Evolutionary conservation across 2,113 vertebrate species (phyloP).

Genomic region (Chlamydotis undulata): DNA sequence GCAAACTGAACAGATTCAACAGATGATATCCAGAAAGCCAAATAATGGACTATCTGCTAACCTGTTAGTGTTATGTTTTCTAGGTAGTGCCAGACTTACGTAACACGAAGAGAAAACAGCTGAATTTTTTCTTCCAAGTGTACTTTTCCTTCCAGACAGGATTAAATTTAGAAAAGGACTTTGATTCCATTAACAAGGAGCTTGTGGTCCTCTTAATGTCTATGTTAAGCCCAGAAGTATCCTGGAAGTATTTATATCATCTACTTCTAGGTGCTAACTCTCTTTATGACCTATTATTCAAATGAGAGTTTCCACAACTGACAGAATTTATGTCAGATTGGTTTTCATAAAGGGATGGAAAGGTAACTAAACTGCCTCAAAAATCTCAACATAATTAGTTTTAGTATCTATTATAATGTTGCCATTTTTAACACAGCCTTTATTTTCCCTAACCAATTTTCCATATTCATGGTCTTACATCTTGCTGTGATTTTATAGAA

Average conservation of each 20-base stretch:
- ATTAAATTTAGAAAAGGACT: not conserved
- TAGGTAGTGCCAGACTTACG: not conserved
- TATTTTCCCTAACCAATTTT: conserved; percentile 37
- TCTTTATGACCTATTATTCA: not conserved
- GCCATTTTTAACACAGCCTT: not conserved
- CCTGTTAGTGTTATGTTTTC: not conserved
- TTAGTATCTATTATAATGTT: conserved; percentile 6
- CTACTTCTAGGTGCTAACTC: not conserved
- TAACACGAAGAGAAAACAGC: not conserved
- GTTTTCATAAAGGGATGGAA: not conserved
- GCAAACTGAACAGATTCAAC: not conserved
- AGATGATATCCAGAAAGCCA: not conserved
- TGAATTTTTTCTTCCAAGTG: not conserved
- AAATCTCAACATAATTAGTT: not conserved
- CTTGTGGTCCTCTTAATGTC: not conserved
- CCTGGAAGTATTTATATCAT: not conserved
- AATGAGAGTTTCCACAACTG: not conserved
- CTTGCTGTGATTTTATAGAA: conserved; percentile 25
- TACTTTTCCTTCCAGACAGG: not conserved
- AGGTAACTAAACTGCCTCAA: conserved; percentile 11
- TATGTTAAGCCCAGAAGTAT: not conserved
- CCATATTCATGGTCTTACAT: not conserved
- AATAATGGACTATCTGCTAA: not conserved
- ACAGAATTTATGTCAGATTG: not conserved
- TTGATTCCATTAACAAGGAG: not conserved